phyloP scores from a whole-genome alignment of 2,888 invertebrate genomes.

The Drosophila algonquin region DNA sequence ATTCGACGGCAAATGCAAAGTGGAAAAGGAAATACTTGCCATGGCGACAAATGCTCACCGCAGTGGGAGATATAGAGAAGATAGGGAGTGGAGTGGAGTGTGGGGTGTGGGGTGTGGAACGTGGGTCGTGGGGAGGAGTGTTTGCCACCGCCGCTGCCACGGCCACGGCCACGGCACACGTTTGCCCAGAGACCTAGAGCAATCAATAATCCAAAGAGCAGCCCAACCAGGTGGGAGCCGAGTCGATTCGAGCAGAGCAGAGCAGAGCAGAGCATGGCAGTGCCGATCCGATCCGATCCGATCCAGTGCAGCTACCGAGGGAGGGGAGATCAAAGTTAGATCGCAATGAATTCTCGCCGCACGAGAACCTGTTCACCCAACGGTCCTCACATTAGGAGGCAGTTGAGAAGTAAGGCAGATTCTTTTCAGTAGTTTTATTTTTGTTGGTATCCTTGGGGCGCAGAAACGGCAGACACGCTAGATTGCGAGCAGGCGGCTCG shows the following conservation, averaged over 20 bases:
- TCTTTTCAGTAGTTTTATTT: conserved; percentile 24
- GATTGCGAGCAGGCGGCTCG: not conserved
- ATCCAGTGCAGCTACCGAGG: not conserved
- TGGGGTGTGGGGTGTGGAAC: not conserved
- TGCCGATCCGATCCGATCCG: not conserved
- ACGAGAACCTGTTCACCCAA: conserved; percentile 59
- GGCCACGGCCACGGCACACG: conserved; percentile 35
- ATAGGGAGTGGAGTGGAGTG: not conserved
- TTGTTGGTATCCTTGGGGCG: conserved; percentile 38
- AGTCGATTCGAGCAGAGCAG: not conserved
- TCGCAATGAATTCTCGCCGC: conserved; percentile 30
- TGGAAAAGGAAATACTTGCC: conserved; percentile 69
- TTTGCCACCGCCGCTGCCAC: not conserved
- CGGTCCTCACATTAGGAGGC: conserved; percentile 68
- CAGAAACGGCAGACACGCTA: conserved; percentile 12
- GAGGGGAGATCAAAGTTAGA: conserved; percentile 31
- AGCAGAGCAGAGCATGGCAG: not conserved
- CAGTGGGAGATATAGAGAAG: conserved; percentile 4
- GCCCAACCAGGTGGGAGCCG: not conserved
- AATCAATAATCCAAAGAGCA: conserved; percentile 67
- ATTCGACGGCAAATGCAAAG: conserved; percentile 61
- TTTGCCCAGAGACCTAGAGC: conserved; percentile 77
- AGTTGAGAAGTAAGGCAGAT: conserved; percentile 43
- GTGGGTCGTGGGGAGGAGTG: not conserved
- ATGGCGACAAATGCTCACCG: conserved; percentile 69